These are phyloP conservation scores for Danaus plexippus DNA, from an alignment of 1,140 invertebrate species.

Conservation along the genomic window DNA sequence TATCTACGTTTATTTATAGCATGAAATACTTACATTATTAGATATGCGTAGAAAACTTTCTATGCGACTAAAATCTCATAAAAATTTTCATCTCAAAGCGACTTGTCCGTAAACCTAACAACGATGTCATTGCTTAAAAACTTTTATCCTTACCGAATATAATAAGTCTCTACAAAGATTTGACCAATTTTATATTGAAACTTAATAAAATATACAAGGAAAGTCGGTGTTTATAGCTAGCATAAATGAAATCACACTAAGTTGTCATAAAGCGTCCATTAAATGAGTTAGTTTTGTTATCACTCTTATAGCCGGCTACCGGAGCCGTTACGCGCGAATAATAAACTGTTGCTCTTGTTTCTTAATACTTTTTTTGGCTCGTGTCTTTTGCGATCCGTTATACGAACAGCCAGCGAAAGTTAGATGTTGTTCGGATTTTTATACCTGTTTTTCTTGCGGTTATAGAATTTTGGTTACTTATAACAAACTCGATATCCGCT, in stretches of 20 bases:
- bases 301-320: slow-evolving; percentile 37
- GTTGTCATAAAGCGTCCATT: slow-evolving; percentile 41
- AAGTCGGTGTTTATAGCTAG: slow-evolving; percentile 3
- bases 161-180: no score
- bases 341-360: slow-evolving; percentile 59
- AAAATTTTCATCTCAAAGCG: no score
- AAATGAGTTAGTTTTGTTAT: slow-evolving; percentile 44
- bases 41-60: no score
- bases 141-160: no score
- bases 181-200: not conserved
- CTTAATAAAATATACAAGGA: slow-evolving; percentile 1
- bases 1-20: not conserved
- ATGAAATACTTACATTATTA: no score
- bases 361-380: slow-evolving; percentile 59
- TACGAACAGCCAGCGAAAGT: slow-evolving; percentile 63
- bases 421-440: slow-evolving; percentile 56
- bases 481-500: slow-evolving; percentile 16
- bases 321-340: slow-evolving; percentile 55
- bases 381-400: slow-evolving; percentile 62
- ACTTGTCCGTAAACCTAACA: no score
- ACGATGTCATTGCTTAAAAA: no score
- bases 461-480: slow-evolving; percentile 26
- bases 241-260: slow-evolving; percentile 24
- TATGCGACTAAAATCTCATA: no score
- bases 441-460: slow-evolving; percentile 58